Conservation (phyloP, 92 coral and sea anemone species). For the Virgularia gustaviana region DNA sequence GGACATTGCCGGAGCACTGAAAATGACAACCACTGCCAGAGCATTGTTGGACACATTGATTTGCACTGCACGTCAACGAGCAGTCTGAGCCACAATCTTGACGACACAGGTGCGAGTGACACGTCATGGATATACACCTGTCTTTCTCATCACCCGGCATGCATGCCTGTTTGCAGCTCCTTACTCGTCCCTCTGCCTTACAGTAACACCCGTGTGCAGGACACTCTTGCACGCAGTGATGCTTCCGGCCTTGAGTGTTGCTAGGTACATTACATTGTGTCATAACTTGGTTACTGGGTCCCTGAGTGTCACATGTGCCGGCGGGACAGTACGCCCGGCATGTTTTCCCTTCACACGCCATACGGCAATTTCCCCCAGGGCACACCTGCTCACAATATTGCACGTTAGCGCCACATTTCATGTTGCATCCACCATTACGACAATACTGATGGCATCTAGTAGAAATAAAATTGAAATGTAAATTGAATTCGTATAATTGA, state of each 20-base stretch:
- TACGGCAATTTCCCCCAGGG: conserved; percentile 34
- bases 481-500: no score
- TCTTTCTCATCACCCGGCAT: no score
- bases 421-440: conserved; percentile 37
- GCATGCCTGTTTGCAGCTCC: conserved; percentile 31
- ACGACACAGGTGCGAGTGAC: conserved; percentile 9
- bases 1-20: conserved; percentile 27
- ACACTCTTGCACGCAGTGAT: conserved; percentile 19
- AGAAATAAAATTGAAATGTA: no score
- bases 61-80: conserved; percentile 37
- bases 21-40: conserved; percentile 31
- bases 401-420: conserved; percentile 37
- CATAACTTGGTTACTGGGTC: conserved; percentile 1
- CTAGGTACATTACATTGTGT: neutral
- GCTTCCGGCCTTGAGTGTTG: neutral
- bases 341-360: conserved; percentile 32
- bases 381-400: conserved; percentile 32
- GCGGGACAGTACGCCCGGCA: conserved; percentile 37
- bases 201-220: conserved; percentile 29
- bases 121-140: conserved; percentile 2
- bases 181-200: neutral
- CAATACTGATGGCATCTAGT: conserved; percentile 41
- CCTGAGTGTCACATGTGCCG: conserved; percentile 26
- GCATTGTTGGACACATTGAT: conserved; percentile 25
- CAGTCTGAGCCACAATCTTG: conserved; percentile 32